Evolutionary conservation across 1,140 invertebrate species (phyloP).

Genomic region (Drosophila littoralis): DNA sequence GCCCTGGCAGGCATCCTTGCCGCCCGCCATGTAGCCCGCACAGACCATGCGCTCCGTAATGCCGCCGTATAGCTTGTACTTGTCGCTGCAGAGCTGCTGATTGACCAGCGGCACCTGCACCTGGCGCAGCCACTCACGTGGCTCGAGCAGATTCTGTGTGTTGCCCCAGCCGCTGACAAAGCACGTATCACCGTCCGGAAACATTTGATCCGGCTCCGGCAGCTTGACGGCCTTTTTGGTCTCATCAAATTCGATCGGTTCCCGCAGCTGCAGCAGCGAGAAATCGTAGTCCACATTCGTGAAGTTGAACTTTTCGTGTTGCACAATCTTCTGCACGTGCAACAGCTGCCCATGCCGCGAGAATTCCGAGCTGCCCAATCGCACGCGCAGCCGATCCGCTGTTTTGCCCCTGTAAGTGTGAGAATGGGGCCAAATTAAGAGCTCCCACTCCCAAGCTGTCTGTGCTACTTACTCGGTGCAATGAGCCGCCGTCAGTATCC

Average conservation of each 20-base stretch:
- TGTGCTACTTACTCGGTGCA: slow-evolving; percentile 84
- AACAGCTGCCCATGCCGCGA: slow-evolving; percentile 68
- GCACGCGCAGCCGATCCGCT: slow-evolving; percentile 58
- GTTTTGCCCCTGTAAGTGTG: slow-evolving; percentile 61
- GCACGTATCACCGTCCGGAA: slow-evolving; percentile 75
- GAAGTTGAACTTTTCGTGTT: slow-evolving; percentile 76
- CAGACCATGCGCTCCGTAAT: slow-evolving; percentile 94
- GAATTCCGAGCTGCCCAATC: slow-evolving; percentile 69
- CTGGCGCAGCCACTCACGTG: slow-evolving; percentile 71
- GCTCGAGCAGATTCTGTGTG: slow-evolving; percentile 69
- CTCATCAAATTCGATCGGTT: slow-evolving; percentile 72
- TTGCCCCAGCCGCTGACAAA: slow-evolving; percentile 85
- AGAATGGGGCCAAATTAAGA: neutral
- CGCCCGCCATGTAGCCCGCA: slow-evolving; percentile 90
- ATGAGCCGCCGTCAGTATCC: slow-evolving; percentile 86
- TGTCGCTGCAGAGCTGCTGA: slow-evolving; percentile 80
- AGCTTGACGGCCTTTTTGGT: slow-evolving; percentile 66
- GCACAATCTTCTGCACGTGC: slow-evolving; percentile 68
- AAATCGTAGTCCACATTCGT: slow-evolving; percentile 83
- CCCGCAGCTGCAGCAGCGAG: slow-evolving; percentile 74
- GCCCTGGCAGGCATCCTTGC: slow-evolving; percentile 87
- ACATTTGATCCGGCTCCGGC: slow-evolving; percentile 59
- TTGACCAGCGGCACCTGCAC: slow-evolving; percentile 85
- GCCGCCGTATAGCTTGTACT: slow-evolving; percentile 84
- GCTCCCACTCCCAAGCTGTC: neutral